Base-by-base conservation (phyloP, 2,797 vertebrate species). In the Scleropages formosus region DNA sequence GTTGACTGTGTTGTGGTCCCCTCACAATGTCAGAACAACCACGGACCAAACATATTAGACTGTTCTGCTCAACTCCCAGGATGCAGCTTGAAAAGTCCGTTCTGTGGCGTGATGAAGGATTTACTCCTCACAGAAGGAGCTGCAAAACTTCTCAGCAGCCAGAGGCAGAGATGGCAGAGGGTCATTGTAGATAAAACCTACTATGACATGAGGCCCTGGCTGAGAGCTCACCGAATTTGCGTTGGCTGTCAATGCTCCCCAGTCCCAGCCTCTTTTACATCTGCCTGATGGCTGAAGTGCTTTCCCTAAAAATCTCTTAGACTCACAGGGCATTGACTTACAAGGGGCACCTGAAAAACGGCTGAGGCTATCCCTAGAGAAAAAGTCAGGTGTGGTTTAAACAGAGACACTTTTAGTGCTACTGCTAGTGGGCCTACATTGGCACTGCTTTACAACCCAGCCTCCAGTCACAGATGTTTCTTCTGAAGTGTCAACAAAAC, bases 301-400 rank as follows among this genome's bases (percentile, higher is more conserved):
- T 26, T n/a, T 74, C 46, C 60, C 61, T 74, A 61, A 62, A 39
- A 64, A 31, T 60, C 61, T 18, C 46, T 24, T 16, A 10, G 49
- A 16, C 24, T 27, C 27, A 65, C 16, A 20, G 49, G 20, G 15
- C 66, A 24, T 1, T 0, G 10, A 24, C 6, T 26, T 12, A 9
- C 60, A 15, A 0, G 20, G 13, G 16, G 20, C 47, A 20, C 27
- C 18, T 11, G 18, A 39, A 39, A 61, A 56, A 8, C 0, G 44
- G 11, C 20, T 8, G 20, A 12, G 18, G 15, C 59, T 13, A 62
- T 10, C 24, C 7, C 4, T 31, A 15, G 16, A 8, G 31, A 13
- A n/a, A 18, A 22, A 0, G 59, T 20, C 39, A 22, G 16, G 46
- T 46, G 2, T 72, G 16, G 8, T 20, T 26, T 64, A 51, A 74